Evolutionary conservation across 1,140 invertebrate species (phyloP), one percentile per base, ranked within the genome.

Genomic region (Leptopilina boulardi): DNA sequence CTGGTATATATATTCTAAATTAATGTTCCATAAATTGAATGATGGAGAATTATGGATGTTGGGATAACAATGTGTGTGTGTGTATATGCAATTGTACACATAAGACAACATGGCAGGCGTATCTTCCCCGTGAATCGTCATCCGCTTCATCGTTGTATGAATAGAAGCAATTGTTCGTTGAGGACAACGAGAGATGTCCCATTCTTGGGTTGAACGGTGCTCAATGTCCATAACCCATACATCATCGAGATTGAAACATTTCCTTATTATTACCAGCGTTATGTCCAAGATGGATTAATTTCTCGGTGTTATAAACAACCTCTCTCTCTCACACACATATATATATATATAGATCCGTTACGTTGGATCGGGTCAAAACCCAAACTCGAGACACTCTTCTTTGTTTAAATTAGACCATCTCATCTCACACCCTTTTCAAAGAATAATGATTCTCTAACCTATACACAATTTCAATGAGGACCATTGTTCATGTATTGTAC

Each of bases 211-310:
- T 76, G 71, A 83, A 85, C 75, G 79, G 79, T 82, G 78, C 75
- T 82, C 78, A 81, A 86, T 85, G 84, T 83, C 85, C 83, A 84
- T 83, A 86, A 82, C 85, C 86, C 88, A 90, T 90, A 90, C 89
- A 90, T 91, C 90, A 90, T 85, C 86, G 85, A 86, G 88, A 91
- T 91, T 90, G 89, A 90, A 90, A 91, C 89, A 90, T 91, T 91
- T 91, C 90, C 89, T 91, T 89, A 90, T 89, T 90, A 90, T 91
- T 91, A 91, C 88, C 86, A n/a, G 82, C 87, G n/a, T n/a, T n/a
- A n/a, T 87, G 89, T 85, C 86, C 79, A 84, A 89, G 87, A 87
- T 90, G 89, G 90, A 91, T 90, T 90, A 90, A 90, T 90, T 66
- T 90, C 85, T 82, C 79, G 82, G 86, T 85, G 87, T 88, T 87